These are phyloP conservation scores for Rutpela maculata DNA, from an alignment of 2,888 invertebrate genomes.

Conservation along the genomic window DNA sequence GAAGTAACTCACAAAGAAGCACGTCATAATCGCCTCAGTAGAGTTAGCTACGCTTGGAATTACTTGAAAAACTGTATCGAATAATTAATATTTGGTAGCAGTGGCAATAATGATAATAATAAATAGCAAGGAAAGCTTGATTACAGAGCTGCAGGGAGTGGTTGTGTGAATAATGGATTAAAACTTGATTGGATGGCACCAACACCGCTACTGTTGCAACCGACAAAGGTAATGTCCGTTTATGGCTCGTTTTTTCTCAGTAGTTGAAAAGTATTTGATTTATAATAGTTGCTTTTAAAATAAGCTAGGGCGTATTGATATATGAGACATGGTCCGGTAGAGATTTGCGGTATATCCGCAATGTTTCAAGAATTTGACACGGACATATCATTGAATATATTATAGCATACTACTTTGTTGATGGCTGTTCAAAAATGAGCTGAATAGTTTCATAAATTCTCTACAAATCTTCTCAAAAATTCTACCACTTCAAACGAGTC, in stretches of 20 bases:
- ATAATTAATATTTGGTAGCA: slow-evolving; percentile 31
- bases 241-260: slow-evolving; percentile 7
- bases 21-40: slow-evolving; percentile 13
- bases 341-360: not conserved
- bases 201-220: slow-evolving; percentile 21
- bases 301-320: not conserved
- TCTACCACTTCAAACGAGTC: no score
- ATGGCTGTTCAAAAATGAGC: no score
- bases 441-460: no score
- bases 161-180: slow-evolving; percentile 29
- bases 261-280: slow-evolving; percentile 6
- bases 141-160: slow-evolving; percentile 25
- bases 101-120: slow-evolving; percentile 28
- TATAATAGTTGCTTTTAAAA: slow-evolving; percentile 13
- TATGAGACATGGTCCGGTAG: not conserved
- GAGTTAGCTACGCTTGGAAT: slow-evolving; percentile 10
- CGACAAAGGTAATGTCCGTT: slow-evolving; percentile 24
- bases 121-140: slow-evolving; percentile 26
- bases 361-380: not conserved
- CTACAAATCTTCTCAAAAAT: no score
- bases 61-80: slow-evolving; percentile 25
- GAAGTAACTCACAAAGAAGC: slow-evolving; percentile 7
- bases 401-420: not conserved
- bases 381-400: not conserved
- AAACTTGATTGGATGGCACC: slow-evolving; percentile 29